phyloP scores from a whole-genome alignment of 2,113 vertebrate genomes.

The Cebidichthys violaceus region DNA sequence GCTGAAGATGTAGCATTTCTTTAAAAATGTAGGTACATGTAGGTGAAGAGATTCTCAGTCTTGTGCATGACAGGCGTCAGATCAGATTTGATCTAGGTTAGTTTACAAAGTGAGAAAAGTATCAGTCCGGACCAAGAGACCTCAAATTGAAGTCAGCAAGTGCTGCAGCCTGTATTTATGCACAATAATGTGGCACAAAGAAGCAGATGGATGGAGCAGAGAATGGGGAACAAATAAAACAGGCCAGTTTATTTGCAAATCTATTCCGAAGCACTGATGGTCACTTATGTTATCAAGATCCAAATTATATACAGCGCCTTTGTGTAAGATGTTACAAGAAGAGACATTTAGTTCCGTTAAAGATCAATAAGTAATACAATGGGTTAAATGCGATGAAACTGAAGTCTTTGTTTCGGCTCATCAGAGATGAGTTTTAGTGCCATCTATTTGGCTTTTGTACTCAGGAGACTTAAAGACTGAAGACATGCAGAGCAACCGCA shows the following conservation, averaged over 20 bases:
- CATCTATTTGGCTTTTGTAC: conserved; percentile 26
- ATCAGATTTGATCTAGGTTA: conserved; percentile 18
- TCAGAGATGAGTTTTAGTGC: conserved; percentile 19
- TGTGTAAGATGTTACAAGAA: background rate
- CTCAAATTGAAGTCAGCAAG: conserved; percentile 10
- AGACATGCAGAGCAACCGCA: background rate
- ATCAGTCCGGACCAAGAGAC: conserved; percentile 4
- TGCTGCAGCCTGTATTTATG: conserved; percentile 16
- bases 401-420: background rate
- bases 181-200: conserved; percentile 1
- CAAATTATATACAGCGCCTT: background rate
- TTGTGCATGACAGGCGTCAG: background rate
- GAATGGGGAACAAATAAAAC: conserved; percentile 7
- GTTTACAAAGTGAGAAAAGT: conserved; percentile 25
- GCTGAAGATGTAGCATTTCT: conserved; percentile 32
- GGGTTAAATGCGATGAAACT: conserved; percentile 17
- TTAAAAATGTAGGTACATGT: conserved; percentile 14
- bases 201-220: background rate
- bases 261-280: background rate
- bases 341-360: background rate
- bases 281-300: background rate
- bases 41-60: conserved; percentile 1
- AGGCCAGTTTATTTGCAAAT: conserved; percentile 11
- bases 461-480: conserved; percentile 28
- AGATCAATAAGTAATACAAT: background rate